Conservation (phyloP, 2,888 invertebrate species). For the Caenorhabditis sinica region DNA sequence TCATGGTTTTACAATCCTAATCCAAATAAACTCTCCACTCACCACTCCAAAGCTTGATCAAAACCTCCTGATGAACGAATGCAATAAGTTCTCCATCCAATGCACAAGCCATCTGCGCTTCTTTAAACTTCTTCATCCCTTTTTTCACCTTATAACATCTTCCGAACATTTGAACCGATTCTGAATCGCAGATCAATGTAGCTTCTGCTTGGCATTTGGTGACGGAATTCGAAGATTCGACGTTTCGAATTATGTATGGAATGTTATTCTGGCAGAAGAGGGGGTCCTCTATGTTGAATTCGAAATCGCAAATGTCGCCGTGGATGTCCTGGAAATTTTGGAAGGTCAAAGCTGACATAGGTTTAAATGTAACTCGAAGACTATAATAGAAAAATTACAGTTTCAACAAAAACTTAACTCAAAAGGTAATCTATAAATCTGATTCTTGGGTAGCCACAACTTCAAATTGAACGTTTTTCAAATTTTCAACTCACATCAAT, state of each 20-base stretch:
- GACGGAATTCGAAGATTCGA: background rate
- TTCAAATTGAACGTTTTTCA: background rate
- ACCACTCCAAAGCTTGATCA: constrained; percentile 1
- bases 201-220: background rate
- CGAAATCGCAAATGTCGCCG: background rate
- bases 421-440: no score
- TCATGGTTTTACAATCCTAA: no score
- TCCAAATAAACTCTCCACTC: background rate
- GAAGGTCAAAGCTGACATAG: no score
- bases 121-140: background rate
- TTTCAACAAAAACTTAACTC: no score
- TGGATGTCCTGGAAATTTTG: background rate
- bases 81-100: background rate
- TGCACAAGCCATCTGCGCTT: background rate
- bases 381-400: no score
- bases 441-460: no score
- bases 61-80: background rate
- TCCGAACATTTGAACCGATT: background rate
- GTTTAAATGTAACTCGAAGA: no score
- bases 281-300: background rate
- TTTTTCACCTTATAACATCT: background rate
- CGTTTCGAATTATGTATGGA: background rate
- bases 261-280: background rate
- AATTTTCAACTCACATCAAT: background rate
- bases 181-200: background rate